Conservation (phyloP, 1,140 invertebrate species). For the Periplaneta americana region DNA sequence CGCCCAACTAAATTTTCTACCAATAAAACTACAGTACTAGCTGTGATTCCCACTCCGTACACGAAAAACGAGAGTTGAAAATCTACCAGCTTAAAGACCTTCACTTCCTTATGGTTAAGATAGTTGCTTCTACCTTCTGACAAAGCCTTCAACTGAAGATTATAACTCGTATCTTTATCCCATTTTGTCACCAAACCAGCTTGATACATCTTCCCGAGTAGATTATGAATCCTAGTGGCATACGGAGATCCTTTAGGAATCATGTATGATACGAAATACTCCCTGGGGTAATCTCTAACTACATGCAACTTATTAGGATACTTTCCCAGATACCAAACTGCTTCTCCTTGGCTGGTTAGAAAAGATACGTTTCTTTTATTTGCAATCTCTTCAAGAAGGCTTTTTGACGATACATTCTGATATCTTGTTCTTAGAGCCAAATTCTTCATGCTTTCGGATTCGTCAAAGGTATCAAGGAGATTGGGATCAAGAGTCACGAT, state of each 20-base stretch:
- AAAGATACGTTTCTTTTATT: not conserved
- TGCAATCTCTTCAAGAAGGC: too few relatives aligned
- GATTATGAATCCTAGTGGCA: not conserved
- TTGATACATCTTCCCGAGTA: not conserved
- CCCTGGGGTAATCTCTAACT: not conserved
- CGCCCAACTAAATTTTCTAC: not conserved
- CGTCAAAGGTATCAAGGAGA: not conserved
- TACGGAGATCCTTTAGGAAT: not conserved
- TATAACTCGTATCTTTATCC: not conserved
- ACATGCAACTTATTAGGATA: not conserved
- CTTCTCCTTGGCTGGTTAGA: not conserved
- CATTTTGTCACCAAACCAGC: not conserved
- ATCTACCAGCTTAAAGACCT: not conserved
- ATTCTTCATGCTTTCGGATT: not conserved
- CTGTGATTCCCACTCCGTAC: not conserved
- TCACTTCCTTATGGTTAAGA: not conserved
- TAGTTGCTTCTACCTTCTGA: not conserved
- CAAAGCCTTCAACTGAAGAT: not conserved
- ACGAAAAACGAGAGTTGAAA: not conserved
- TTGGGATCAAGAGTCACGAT: not conserved
- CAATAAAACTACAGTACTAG: not conserved
- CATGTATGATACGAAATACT: not conserved
- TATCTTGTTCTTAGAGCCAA: not conserved
- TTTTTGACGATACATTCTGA: not conserved
- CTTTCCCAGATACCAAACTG: not conserved